Percentiles rank a stretch among this genome's conserved stretches.
phyloP scores from a whole-genome alignment of 2,113 vertebrate species.

The Lasiurus borealis region DNA sequence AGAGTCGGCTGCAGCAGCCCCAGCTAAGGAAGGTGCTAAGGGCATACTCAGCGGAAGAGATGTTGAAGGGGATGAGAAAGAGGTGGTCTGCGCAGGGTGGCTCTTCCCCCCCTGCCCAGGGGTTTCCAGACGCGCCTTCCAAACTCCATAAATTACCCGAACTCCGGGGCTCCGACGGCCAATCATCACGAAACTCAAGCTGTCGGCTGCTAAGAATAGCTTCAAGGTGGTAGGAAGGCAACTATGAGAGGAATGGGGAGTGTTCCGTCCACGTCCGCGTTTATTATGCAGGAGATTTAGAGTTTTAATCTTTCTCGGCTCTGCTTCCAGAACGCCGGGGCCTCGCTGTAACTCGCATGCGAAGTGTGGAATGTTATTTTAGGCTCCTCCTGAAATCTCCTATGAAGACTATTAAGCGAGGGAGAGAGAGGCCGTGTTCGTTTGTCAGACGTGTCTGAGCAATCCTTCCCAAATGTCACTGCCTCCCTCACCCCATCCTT shows the following conservation, averaged over 20 bases:
- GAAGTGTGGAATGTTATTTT: background rate
- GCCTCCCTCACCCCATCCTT: background rate
- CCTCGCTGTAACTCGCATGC: background rate
- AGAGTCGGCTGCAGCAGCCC: background rate
- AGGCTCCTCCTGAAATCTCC: background rate
- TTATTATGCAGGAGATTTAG: background rate
- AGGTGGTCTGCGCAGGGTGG: background rate
- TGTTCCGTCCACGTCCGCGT: background rate
- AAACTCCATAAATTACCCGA: background rate
- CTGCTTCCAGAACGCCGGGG: background rate
- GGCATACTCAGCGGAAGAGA: background rate
- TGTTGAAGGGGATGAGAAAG: background rate
- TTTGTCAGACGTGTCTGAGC: background rate
- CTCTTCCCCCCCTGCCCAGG: background rate
- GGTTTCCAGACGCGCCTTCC: background rate
- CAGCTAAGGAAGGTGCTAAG: background rate
- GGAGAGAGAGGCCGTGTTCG: background rate
- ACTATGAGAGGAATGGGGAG: background rate
- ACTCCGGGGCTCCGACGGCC: background rate
- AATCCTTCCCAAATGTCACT: background rate
- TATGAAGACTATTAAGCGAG: background rate
- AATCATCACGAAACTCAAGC: background rate
- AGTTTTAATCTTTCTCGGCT: background rate
- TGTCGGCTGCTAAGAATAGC: background rate
- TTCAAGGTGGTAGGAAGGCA: background rate